These are phyloP conservation scores for Parnassius glacialis DNA, from an alignment of 2,888 invertebrate species.

Conservation along the genomic window DNA sequence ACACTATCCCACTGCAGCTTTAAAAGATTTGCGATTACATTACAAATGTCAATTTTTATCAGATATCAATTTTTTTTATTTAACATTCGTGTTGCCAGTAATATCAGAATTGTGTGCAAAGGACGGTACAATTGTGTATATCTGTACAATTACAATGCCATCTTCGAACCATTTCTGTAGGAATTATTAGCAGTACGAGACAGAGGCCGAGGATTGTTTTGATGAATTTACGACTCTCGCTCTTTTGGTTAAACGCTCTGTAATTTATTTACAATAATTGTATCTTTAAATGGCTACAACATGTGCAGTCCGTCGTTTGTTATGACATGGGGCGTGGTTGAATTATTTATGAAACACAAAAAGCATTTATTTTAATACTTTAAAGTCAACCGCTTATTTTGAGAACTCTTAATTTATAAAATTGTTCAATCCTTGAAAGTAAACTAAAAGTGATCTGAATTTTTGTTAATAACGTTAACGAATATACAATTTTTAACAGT, in stretches of 20 bases:
- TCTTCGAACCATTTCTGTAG: slow-evolving; percentile 17
- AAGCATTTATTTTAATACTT: slow-evolving; percentile 34
- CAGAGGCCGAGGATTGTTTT: slow-evolving; percentile 22
- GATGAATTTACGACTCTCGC: slow-evolving; percentile 25
- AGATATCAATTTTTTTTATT: too few species aligned
- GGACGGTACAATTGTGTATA: not conserved
- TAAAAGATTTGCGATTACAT: too few species aligned
- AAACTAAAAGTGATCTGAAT: not conserved
- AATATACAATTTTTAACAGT: too few species aligned
- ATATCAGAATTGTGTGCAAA: slow-evolving; percentile 4
- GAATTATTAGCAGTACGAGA: slow-evolving; percentile 16
- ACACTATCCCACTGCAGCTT: too few species aligned
- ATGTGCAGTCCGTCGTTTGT: slow-evolving; percentile 34
- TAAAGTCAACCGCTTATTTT: slow-evolving; percentile 17
- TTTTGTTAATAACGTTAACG: not conserved
- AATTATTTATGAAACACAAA: slow-evolving; percentile 33
- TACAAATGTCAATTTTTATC: too few species aligned
- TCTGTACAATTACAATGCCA: slow-evolving; percentile 19
- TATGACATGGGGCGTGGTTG: slow-evolving; percentile 35
- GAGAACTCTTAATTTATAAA: slow-evolving; percentile 16
- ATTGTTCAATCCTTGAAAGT: slow-evolving; percentile 15
- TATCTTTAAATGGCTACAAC: slow-evolving; percentile 33
- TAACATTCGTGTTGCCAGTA: too few species aligned
- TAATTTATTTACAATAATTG: slow-evolving; percentile 37
- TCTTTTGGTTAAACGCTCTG: slow-evolving; percentile 28